Conservation (phyloP, 2,797 vertebrate genomes). For the Pterois miles region DNA sequence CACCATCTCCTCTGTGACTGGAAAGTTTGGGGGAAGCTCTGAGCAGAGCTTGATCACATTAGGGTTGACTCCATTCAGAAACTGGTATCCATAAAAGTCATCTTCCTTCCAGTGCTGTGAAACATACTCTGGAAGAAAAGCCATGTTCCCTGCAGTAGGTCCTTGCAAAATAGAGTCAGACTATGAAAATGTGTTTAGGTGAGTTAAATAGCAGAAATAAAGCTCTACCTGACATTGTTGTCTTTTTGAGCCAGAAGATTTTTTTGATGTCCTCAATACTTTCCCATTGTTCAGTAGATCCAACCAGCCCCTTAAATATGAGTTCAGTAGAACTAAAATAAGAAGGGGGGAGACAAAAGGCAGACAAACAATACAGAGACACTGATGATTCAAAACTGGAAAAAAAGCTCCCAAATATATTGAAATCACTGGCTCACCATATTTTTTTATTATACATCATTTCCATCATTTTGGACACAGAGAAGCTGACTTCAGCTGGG, state of each 20-base stretch:
- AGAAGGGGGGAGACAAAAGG: background rate
- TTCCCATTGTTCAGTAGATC: slow-evolving; percentile 69
- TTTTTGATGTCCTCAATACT: slow-evolving; percentile 68
- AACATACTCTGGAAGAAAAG: slow-evolving; percentile 44
- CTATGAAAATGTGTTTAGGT: background rate
- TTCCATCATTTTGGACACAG: slow-evolving; percentile 26
- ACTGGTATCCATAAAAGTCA: slow-evolving; percentile 55
- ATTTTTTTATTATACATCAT: fast-evolving
- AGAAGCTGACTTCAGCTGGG: slow-evolving; percentile 44
- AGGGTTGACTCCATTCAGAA: slow-evolving; percentile 55
- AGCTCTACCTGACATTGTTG: slow-evolving; percentile 64
- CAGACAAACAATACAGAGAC: background rate
- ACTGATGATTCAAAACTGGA: background rate
- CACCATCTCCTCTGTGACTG: slow-evolving; percentile 55
- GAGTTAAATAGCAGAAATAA: background rate
- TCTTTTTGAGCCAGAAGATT: slow-evolving; percentile 67
- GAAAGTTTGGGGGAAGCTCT: slow-evolving; percentile 45
- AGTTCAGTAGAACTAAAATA: slow-evolving; percentile 62
- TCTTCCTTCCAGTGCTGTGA: slow-evolving; percentile 55
- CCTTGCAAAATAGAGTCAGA: no score
- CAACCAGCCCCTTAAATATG: slow-evolving; percentile 66
- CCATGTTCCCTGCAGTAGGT: no score
- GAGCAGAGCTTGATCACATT: slow-evolving; percentile 41
- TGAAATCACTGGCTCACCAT: slow-evolving; percentile 27
- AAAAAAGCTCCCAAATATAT: background rate